Evolutionary conservation across 2,797 vertebrate genomes (phyloP).

Genomic region (Danio tinwini): DNA sequence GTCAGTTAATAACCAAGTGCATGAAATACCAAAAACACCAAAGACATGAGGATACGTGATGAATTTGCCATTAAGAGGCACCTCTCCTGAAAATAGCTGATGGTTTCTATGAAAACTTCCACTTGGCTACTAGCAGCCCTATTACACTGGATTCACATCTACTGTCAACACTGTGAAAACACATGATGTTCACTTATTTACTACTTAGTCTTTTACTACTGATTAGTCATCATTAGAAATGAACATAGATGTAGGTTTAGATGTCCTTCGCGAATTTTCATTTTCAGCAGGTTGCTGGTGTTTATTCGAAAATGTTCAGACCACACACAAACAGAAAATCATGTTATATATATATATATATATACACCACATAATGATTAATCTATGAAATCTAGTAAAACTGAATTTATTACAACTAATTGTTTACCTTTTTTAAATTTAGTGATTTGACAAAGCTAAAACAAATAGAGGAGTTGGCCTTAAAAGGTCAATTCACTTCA

Average conservation of each 20-base stretch:
- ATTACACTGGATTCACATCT: slow-evolving; percentile 51
- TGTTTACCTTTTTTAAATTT: not conserved
- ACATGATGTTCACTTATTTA: slow-evolving; percentile 28
- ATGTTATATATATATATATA: too few species aligned
- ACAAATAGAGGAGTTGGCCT: not conserved
- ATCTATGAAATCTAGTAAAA: not conserved
- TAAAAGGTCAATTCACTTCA: not conserved
- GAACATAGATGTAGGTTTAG: slow-evolving; percentile 8
- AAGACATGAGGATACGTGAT: not conserved
- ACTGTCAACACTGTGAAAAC: slow-evolving; percentile 55
- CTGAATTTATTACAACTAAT: not conserved
- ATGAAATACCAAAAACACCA: slow-evolving; percentile 12
- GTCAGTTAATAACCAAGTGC: not conserved
- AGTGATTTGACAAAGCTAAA: not conserved
- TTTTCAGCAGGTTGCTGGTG: not conserved
- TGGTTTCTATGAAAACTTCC: slow-evolving; percentile 52
- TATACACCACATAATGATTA: not conserved
- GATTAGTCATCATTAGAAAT: slow-evolving; percentile 37
- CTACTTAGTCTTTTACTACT: slow-evolving; percentile 21
- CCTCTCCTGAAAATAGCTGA: slow-evolving; percentile 19
- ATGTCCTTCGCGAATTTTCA: not conserved
- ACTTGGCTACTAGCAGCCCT: slow-evolving; percentile 44
- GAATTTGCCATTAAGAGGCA: slow-evolving; percentile 19
- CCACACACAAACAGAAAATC: not conserved
- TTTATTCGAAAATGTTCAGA: slow-evolving; percentile 4